phyloP scores from a whole-genome alignment of 2,888 invertebrate species.

The Andrena camellia region DNA sequence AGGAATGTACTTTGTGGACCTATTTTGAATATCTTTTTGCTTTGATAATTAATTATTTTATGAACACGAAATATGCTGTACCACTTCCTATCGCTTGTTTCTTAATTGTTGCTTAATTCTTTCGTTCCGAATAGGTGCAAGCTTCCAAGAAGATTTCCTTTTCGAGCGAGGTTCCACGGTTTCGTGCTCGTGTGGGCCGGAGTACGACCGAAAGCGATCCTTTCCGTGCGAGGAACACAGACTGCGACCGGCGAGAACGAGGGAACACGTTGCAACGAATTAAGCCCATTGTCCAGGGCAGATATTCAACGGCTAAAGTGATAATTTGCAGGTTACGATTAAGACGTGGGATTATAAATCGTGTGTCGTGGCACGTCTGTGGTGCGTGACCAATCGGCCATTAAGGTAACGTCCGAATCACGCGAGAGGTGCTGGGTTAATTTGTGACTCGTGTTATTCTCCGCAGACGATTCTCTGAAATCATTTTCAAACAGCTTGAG shows the following conservation, averaged over 20 bases:
- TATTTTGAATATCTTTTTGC: too few species aligned
- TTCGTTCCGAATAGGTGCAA: not conserved
- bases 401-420: slow-evolving; percentile 78
- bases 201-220: slow-evolving; percentile 12
- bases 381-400: slow-evolving; percentile 80
- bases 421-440: slow-evolving; percentile 79
- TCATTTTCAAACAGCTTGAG: slow-evolving; percentile 58
- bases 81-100: too few species aligned
- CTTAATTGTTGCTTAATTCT: not conserved
- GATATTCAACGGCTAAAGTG: slow-evolving; percentile 70
- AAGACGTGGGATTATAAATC: slow-evolving; percentile 78
- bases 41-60: too few species aligned
- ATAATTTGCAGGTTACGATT: slow-evolving; percentile 79
- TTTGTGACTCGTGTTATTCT: slow-evolving; percentile 73
- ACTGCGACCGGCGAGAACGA: slow-evolving; percentile 28
- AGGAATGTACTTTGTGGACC: too few species aligned
- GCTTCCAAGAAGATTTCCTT: slow-evolving; percentile 4
- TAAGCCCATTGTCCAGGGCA: slow-evolving; percentile 58
- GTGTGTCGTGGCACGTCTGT: slow-evolving; percentile 68
- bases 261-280: slow-evolving; percentile 28
- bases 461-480: slow-evolving; percentile 58
- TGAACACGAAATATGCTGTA: too few species aligned
- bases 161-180: not conserved
- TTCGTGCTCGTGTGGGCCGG: slow-evolving; percentile 1
- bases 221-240: slow-evolving; percentile 32